Conservation (phyloP, 2,113 vertebrate species). For the Speoplatyrhinus poulsoni region DNA sequence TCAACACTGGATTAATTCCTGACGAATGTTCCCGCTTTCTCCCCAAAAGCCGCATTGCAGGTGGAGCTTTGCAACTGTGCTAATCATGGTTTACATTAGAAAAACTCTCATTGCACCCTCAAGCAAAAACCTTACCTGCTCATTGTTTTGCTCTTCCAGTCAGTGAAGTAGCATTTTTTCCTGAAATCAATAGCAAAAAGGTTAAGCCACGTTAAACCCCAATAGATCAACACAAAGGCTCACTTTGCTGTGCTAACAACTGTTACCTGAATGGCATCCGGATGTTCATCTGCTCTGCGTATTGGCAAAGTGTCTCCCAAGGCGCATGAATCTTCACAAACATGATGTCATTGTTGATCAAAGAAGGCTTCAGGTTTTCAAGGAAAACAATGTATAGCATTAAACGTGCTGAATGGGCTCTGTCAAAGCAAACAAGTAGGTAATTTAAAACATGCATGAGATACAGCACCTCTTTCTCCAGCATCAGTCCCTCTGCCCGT, state of each 20-base stretch:
- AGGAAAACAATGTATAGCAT: slow-evolving; percentile 11
- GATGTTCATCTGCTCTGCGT: slow-evolving; percentile 97
- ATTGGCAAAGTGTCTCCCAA: slow-evolving; percentile 96
- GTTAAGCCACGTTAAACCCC: neutral
- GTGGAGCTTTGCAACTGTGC: neutral
- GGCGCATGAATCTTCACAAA: slow-evolving; percentile 97
- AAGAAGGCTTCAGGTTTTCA: slow-evolving; percentile 80
- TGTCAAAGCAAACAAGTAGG: neutral
- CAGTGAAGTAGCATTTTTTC: slow-evolving; percentile 97
- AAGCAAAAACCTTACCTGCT: slow-evolving; percentile 83
- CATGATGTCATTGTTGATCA: slow-evolving; percentile 96
- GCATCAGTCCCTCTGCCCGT: slow-evolving; percentile 92
- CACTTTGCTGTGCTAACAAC: neutral
- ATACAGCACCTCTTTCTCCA: slow-evolving; percentile 91
- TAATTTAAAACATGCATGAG: neutral
- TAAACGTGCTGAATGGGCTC: neutral
- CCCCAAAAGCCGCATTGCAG: neutral
- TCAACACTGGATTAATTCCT: slow-evolving; percentile 1
- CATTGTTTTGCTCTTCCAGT: slow-evolving; percentile 91
- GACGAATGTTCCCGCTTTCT: neutral
- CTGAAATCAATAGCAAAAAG: slow-evolving; percentile 75
- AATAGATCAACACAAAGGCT: neutral
- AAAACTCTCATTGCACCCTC: neutral
- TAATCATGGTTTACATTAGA: slow-evolving; percentile 17
- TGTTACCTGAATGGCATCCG: slow-evolving; percentile 97